Evolutionary conservation across 1,140 invertebrate species (phyloP), one percentile per base, ranked within the genome.

Genomic region (Scylla paramamosain): DNA sequence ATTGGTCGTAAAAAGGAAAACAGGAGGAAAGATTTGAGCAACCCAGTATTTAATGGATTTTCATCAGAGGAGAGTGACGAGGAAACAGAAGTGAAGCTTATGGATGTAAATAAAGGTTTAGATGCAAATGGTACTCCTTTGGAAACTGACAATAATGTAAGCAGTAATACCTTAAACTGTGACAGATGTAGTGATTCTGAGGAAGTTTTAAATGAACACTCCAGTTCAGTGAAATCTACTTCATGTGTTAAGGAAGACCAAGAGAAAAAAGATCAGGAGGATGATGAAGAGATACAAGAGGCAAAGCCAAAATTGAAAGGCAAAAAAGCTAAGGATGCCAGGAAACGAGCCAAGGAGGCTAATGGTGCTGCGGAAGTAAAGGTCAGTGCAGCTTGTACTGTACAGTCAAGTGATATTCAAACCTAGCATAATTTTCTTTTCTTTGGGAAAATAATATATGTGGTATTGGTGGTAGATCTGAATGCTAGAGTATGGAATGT

Each of bases 271-370:
- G 67, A 93, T 31, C 2, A 59, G 16, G 32, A 48, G 67, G 93
- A 89, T 45, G 82, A 77, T 4, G 46, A 77, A 12, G 52, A 77
- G 48, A 77, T 25, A 14, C 20, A n/a, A 46, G 77, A 93, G 67
- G 77, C 32, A 20, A 94, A 88, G 16, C 39, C 86, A 67, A 94
- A 94, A 39, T 86, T 82, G 86, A 94, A 94, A 87, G 93, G 93
- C 1, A 94, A 94, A 45, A 94, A 90, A 94, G 93, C 86, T 6
- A 94, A 94, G n/a, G 89, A 94, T 89, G 93, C 86, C 29, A 94
- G 87, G 31, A 94, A 88, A 82, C 86, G 86, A 28, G 93, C 93
- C 10, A 52, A 59, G 87, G 86, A 94, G 77, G 93, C 93, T 25
- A 89, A 46, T 10, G 10, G 39, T 77, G 28, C 48, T 59, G 48